Evolutionary conservation across 2,888 invertebrate genomes (phyloP), one percentile per base, ranked within the genome.

Genomic region (Argyresthia albistria): DNA sequence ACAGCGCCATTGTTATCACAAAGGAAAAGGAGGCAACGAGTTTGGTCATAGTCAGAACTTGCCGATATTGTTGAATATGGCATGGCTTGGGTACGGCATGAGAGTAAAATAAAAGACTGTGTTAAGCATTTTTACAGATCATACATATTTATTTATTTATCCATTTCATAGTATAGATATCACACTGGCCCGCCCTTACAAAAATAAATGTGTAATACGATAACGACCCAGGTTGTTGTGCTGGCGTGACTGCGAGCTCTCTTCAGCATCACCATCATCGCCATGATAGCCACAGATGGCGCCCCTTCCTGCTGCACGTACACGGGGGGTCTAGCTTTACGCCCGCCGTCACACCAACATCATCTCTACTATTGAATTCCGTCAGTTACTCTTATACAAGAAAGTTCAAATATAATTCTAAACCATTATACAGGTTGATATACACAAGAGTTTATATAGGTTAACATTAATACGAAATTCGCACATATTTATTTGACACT

Each of bases 141-240:
- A 83, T 87, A 88, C 86, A 87, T 87, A 84, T 86, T 87, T 84
- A 87, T 86, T 87, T 84, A 87, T 86, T 86, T 77, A 83, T 86
- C 80, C 80, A 80, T 84, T 84, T 86, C 79, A 83, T 83, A 86
- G 80, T 87, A 86, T 80, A 84, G 87, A 82, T 87, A 87, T 87
- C 86, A 87, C 87, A 87, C 87, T 87, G 86, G 87, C 87, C 87
- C 87, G 86, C 86, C 86, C 83, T 84, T 87, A 87, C 76, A 88
- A 87, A 87, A 86, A 86, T 86, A 87, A 86, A 80, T 84, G 82
- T 83, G 84, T 81, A 83, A 73, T 84, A 25, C 25, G 25, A 25
- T 76, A 81, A 80, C 76, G 82, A 83, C 77, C 81, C 82, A 82
- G 79, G 70, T 67, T 69, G 59, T 56, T 64, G 43, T 56, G 67